phyloP scores from a whole-genome alignment of 2,113 vertebrate genomes.

The Lycocorax pyrrhopterus region DNA sequence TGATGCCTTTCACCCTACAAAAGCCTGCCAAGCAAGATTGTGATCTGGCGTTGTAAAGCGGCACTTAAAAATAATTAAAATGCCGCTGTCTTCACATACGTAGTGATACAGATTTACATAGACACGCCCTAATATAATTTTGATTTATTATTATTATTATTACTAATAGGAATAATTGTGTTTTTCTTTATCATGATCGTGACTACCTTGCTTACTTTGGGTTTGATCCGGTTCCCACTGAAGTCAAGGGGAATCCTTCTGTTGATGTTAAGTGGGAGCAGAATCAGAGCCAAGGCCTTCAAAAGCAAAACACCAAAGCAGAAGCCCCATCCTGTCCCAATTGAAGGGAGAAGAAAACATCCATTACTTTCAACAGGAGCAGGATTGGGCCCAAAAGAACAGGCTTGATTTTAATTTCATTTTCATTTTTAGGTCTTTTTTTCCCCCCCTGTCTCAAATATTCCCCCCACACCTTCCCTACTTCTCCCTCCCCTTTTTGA shows the following conservation, averaged over 20 bases:
- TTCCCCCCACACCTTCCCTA: not conserved
- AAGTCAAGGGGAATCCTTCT: slow-evolving; percentile 49
- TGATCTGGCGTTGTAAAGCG: slow-evolving; percentile 13
- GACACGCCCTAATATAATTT: slow-evolving; percentile 15
- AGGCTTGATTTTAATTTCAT: slow-evolving; percentile 41
- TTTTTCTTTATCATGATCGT: slow-evolving; percentile 71
- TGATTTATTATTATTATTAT: slow-evolving; percentile 20
- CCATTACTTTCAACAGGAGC: slow-evolving; percentile 51
- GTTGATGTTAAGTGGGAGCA: slow-evolving; percentile 40
- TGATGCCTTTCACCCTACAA: not conserved
- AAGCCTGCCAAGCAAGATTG: not conserved
- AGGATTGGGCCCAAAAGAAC: slow-evolving; percentile 55
- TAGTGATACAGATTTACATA: slow-evolving; percentile 46
- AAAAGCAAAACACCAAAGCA: slow-evolving; percentile 5
- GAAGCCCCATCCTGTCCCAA: slow-evolving; percentile 49
- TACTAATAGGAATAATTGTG: slow-evolving; percentile 44
- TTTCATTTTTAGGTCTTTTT: slow-evolving; percentile 52
- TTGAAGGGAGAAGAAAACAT: slow-evolving; percentile 52
- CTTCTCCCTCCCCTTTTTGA: slow-evolving; percentile 37
- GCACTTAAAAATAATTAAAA: slow-evolving; percentile 29
- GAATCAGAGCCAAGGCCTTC: slow-evolving; percentile 38
- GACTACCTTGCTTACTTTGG: slow-evolving; percentile 71
- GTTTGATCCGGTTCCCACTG: slow-evolving; percentile 48
- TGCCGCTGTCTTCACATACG: slow-evolving; percentile 32
- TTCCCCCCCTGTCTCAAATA: slow-evolving; percentile 19